Evolutionary conservation across 1,140 invertebrate species (phyloP).

Genomic region (Hylaeus volcanicus): DNA sequence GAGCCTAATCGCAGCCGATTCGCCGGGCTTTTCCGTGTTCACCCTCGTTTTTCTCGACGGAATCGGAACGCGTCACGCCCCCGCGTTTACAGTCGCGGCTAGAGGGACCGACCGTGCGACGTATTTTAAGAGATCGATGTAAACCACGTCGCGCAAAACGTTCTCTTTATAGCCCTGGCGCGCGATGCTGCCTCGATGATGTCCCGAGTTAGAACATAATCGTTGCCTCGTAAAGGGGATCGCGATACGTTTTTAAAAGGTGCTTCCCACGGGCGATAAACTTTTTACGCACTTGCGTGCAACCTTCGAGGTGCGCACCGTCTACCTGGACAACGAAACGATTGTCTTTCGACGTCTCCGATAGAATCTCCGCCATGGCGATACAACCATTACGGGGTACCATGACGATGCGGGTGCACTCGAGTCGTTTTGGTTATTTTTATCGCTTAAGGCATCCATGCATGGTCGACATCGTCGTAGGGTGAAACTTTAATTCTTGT

Average conservation of each 20-base stretch:
- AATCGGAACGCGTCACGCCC: constrained; percentile 46
- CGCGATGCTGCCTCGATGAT: constrained; percentile 56
- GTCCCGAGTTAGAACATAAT: constrained; percentile 75
- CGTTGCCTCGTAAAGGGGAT: constrained; percentile 75
- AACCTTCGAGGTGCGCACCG: constrained; percentile 1
- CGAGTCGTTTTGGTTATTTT: neutral
- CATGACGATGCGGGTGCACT: neutral
- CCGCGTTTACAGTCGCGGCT: constrained; percentile 23
- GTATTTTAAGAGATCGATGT: constrained; percentile 63
- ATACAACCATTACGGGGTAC: neutral
- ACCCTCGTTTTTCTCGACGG: neutral
- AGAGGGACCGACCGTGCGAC: constrained; percentile 28
- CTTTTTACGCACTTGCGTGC: constrained; percentile 50
- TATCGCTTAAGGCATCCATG: no score
- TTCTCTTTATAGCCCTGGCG: constrained; percentile 54
- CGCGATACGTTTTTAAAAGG: constrained; percentile 79
- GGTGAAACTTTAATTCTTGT: no score
- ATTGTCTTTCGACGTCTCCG: constrained; percentile 2
- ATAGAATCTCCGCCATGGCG: neutral
- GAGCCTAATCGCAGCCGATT: constrained; percentile 44
- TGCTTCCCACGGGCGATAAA: constrained; percentile 77
- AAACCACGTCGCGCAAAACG: constrained; percentile 55
- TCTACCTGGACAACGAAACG: neutral
- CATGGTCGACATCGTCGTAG: no score
- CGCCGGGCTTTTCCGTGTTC: constrained; percentile 28